Conservation (phyloP, 1,140 invertebrate genomes). For the Drosophila pruinosa region DNA sequence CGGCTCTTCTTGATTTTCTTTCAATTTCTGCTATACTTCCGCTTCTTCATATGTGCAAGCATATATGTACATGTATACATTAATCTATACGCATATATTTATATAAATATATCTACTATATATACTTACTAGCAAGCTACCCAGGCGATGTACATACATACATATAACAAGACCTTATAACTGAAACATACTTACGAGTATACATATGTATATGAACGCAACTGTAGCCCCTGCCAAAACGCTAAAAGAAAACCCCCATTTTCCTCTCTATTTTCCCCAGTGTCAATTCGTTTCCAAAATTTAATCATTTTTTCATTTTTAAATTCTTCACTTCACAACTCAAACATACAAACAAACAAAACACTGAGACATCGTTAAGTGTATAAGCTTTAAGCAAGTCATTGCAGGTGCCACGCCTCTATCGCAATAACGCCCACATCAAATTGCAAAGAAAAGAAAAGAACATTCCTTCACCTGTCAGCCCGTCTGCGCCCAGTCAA, state of each 20-base stretch:
- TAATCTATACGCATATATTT: conserved; percentile 19
- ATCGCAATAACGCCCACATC: conserved; percentile 11
- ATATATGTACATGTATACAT: conserved; percentile 24
- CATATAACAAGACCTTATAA: conserved; percentile 65
- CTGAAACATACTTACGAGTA: conserved; percentile 42
- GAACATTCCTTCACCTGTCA: conserved; percentile 49
- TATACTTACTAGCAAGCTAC: conserved; percentile 77
- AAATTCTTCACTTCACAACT: conserved; percentile 22
- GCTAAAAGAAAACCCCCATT: conserved; percentile 1
- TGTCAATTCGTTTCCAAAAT: conserved; percentile 8
- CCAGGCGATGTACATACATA: conserved; percentile 80
- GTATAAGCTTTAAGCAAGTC: conserved; percentile 73
- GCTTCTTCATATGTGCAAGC: conserved; percentile 21
- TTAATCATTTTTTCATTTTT: background rate
- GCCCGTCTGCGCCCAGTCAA: conserved; percentile 36
- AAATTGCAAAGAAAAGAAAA: conserved; percentile 4
- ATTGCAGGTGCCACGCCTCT: conserved; percentile 70
- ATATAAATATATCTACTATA: conserved; percentile 24
- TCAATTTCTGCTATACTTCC: conserved; percentile 32
- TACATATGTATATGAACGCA: conserved; percentile 73
- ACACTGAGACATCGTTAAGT: conserved; percentile 23
- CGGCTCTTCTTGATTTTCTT: conserved; percentile 23
- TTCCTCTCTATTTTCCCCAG: conserved; percentile 12
- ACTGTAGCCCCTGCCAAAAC: conserved; percentile 72
- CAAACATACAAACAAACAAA: conserved; percentile 13